Conservation (phyloP, 1,140 invertebrate genomes). For the Drosophila nebulosa region DNA sequence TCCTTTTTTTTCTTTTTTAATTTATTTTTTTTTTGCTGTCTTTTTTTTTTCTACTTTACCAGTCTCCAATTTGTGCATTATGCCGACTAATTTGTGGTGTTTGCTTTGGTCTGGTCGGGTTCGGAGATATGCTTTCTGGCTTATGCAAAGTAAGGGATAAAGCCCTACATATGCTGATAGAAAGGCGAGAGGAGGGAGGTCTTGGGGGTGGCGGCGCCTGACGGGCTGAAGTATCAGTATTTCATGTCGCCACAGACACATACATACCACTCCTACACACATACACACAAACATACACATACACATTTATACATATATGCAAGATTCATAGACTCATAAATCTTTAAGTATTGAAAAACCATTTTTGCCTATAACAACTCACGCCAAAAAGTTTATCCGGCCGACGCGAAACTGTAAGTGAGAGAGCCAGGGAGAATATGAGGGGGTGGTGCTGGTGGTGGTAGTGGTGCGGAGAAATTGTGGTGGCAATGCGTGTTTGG, state of each 20-base stretch:
- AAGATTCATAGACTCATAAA: conserved; percentile 79
- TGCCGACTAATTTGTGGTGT: conserved; percentile 74
- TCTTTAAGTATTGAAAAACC: conserved; percentile 78
- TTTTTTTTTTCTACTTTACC: conserved; percentile 32
- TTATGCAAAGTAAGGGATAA: conserved; percentile 48
- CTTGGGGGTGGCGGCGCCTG: conserved; percentile 3
- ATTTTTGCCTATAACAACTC: conserved; percentile 77
- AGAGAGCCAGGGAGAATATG: neutral
- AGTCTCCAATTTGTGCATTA: conserved; percentile 42
- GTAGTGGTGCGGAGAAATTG: neutral
- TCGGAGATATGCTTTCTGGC: conserved; percentile 34
- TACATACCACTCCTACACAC: neutral
- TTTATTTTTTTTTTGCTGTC: conserved; percentile 22
- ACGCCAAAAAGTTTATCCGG: conserved; percentile 72
- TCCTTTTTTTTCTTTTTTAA: neutral
- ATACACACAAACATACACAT: conserved; percentile 15
- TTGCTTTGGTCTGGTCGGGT: conserved; percentile 60
- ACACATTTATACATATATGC: conserved; percentile 45
- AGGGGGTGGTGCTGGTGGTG: neutral
- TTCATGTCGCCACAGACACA: conserved; percentile 50
- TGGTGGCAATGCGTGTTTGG: neutral
- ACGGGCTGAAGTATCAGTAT: conserved; percentile 48
- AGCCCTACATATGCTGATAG: conserved; percentile 45
- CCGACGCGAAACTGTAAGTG: conserved; percentile 19
- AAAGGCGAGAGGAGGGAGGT: neutral